Conservation (phyloP, 2,888 invertebrate genomes). For the Lacanobia wlatinum region DNA sequence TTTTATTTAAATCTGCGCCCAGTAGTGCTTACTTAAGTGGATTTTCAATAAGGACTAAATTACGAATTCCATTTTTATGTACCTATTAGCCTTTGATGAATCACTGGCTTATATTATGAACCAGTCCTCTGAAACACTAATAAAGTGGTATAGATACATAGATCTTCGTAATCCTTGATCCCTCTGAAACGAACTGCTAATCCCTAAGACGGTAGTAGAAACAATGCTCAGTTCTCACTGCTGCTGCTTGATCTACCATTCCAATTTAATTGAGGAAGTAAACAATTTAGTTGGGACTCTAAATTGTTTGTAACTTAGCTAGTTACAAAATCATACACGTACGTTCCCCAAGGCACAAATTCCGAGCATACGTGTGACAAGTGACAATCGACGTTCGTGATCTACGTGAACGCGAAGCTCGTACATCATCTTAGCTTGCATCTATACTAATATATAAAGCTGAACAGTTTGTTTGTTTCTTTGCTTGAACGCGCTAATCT, state of each 20-base stretch:
- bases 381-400: constrained; percentile 18
- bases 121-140: neutral
- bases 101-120: neutral
- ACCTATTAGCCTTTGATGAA: neutral
- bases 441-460: too few relatives aligned
- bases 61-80: neutral
- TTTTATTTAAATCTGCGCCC: too few relatives aligned
- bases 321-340: constrained; percentile 26
- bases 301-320: constrained; percentile 35
- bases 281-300: constrained; percentile 52
- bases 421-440: constrained; percentile 17
- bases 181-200: constrained; percentile 11
- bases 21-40: too few relatives aligned
- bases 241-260: constrained; percentile 40
- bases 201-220: constrained; percentile 13
- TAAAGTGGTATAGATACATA: neutral
- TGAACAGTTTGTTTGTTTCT: too few relatives aligned
- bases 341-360: neutral
- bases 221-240: constrained; percentile 16
- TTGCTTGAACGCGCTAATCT: too few relatives aligned
- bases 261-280: constrained; percentile 45
- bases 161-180: neutral
- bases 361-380: constrained; percentile 1
- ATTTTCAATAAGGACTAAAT: neutral
- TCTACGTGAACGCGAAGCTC: constrained; percentile 15